These are phyloP conservation scores for Strongylocentrotus purpuratus DNA, from an alignment of 35 echinoderm and acorn worm species.

Conservation along the genomic window DNA sequence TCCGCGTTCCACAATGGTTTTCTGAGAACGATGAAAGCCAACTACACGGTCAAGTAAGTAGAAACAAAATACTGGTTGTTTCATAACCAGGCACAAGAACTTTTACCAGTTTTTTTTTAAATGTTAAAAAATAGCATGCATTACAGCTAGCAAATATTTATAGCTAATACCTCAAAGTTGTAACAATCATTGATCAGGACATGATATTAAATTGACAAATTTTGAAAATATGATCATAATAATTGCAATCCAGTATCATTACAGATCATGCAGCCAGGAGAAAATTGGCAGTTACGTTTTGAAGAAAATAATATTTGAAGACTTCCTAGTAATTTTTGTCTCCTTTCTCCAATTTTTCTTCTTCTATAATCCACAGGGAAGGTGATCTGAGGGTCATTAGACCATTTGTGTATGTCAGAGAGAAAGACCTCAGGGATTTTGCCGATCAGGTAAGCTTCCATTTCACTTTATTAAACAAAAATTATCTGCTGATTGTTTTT, in stretches of 20 bases:
- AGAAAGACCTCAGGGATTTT: constrained; percentile 97
- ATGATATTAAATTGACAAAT: too few species aligned
- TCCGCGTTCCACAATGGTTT: constrained; percentile 97
- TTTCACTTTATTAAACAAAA: background rate
- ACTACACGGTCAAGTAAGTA: constrained; percentile 95
- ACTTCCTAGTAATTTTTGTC: background rate
- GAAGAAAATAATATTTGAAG: too few species aligned
- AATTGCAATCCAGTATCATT: too few species aligned
- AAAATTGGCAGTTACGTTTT: too few species aligned
- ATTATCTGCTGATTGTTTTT: too few species aligned
- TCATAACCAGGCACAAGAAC: background rate
- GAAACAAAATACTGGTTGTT: background rate
- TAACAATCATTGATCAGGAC: too few species aligned
- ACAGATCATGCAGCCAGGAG: too few species aligned
- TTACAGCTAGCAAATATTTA: too few species aligned
- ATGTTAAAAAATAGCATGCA: background rate
- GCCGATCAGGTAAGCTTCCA: constrained; percentile 78
- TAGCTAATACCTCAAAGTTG: too few species aligned
- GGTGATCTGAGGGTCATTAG: constrained; percentile 93
- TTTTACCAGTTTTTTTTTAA: background rate
- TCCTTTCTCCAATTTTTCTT: background rate
- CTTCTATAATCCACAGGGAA: constrained; percentile 63
- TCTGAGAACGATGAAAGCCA: constrained; percentile 91
- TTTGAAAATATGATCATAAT: too few species aligned
- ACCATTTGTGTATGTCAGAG: constrained; percentile 96